Conservation (phyloP, 2,113 vertebrate genomes). For the Vulpes lagopus region DNA sequence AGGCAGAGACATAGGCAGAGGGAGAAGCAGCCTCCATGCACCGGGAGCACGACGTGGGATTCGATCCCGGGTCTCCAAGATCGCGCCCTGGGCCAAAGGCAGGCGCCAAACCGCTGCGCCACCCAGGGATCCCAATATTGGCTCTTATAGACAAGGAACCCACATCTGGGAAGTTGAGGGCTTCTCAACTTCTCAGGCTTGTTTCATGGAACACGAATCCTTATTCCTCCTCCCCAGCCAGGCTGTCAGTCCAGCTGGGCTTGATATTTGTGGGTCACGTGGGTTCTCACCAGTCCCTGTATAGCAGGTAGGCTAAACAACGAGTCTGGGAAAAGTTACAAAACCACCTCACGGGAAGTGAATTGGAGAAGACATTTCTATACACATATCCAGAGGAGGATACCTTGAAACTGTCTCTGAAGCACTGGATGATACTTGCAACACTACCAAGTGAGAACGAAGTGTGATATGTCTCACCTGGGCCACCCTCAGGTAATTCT, state of each 20-base stretch:
- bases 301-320: neutral
- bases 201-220: too few relatives aligned
- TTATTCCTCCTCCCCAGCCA: fast-evolving
- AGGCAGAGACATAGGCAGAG: too few relatives aligned
- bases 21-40: too few relatives aligned
- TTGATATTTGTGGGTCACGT: neutral
- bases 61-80: too few relatives aligned
- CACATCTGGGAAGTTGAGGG: neutral
- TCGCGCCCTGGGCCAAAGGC: too few relatives aligned
- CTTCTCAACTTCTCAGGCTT: neutral
- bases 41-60: too few relatives aligned
- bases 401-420: neutral
- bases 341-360: too few relatives aligned
- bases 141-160: fast-evolving
- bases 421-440: neutral
- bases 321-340: neutral
- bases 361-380: neutral
- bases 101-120: too few relatives aligned
- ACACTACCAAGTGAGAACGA: neutral
- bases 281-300: too few relatives aligned
- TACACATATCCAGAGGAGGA: neutral
- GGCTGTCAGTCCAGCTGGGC: neutral
- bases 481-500: neutral
- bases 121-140: too few relatives aligned
- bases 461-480: neutral